Evolutionary conservation across 2,888 invertebrate genomes (phyloP).

Genomic region (Dicycla oo): DNA sequence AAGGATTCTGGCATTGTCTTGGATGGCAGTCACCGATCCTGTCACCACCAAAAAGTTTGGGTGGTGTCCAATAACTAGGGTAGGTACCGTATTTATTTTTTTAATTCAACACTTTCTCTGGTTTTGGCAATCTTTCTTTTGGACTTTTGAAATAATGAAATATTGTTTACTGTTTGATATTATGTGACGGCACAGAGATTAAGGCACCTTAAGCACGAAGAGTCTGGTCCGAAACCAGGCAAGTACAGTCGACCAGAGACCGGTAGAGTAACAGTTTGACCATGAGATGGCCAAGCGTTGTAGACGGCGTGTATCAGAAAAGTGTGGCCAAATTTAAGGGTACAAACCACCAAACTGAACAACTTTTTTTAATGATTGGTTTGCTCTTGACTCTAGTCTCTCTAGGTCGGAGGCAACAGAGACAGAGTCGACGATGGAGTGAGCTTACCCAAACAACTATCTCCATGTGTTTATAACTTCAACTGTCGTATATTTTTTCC

Average conservation of each 20-base stretch:
- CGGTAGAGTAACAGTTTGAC: background rate
- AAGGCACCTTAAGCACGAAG: background rate
- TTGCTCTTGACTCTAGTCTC: too few species aligned
- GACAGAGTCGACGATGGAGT: too few species aligned
- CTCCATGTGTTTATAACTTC: too few species aligned
- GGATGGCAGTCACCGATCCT: constrained; percentile 82
- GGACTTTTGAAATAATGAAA: background rate
- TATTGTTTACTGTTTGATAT: background rate
- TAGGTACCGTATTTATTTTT: constrained; percentile 41
- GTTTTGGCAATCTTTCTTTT: background rate
- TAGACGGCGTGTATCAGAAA: too few species aligned
- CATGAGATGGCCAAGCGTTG: background rate
- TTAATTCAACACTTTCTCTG: background rate
- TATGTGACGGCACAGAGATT: background rate
- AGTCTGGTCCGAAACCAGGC: background rate
- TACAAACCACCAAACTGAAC: too few species aligned
- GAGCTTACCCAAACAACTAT: too few species aligned
- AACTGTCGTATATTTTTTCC: too few species aligned
- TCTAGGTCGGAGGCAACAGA: too few species aligned
- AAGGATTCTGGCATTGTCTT: constrained; percentile 78
- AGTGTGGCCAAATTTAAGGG: too few species aligned
- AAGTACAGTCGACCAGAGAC: background rate
- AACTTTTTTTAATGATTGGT: too few species aligned
- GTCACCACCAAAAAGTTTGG: constrained; percentile 75
- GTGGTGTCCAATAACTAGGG: constrained; percentile 82